Evolutionary conservation across 2,113 vertebrate species (phyloP), one percentile per base, ranked within the genome.

Genomic region (Nycticebus coucang): DNA sequence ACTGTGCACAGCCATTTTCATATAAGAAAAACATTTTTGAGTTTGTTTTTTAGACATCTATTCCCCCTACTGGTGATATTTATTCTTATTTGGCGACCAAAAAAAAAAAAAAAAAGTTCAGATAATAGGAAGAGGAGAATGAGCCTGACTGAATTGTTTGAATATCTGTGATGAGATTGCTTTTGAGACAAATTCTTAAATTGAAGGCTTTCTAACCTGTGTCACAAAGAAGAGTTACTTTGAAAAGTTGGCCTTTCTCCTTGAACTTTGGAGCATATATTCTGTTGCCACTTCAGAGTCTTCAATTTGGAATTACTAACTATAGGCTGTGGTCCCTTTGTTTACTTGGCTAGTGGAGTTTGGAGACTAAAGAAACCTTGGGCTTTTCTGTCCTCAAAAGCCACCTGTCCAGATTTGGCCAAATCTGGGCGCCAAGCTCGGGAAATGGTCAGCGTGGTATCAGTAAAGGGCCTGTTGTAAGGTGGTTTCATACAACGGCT

Each of bases 31-130:
- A 97, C 18, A 4, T 97, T 98, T 98, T 96, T 92, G 92, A 96
- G 97, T 98, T 98, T 98, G 98, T 98, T 98, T 98, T 98, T 98
- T 98, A 98, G 98, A 97, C 98, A 98, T 99, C 97, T 98, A 98
- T 98, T 98, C 98, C 98, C 98, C 98, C 98, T 98, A 97, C 98
- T 99, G 98, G 98, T 98, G 98, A 98, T 98, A 98, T 92, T 98
- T 98, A 98, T 99, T 98, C 98, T 98, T 97, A 98, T 98, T 98
- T 98, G 84, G 94, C 62, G 95, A 91, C 78, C 66, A 88, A 94
- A 84, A 64, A 92, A 75, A 80, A 15, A 15, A 87, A 95, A 82
- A 94, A 59, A 96, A 95, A 21, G 84, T 64, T 97, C 62, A 53
- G 79, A 9, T 45, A 95, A 30, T 77, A 97, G 77, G 96, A 97